phyloP scores from a whole-genome alignment of 2,888 invertebrate species.

The Eupsilia transversa region DNA sequence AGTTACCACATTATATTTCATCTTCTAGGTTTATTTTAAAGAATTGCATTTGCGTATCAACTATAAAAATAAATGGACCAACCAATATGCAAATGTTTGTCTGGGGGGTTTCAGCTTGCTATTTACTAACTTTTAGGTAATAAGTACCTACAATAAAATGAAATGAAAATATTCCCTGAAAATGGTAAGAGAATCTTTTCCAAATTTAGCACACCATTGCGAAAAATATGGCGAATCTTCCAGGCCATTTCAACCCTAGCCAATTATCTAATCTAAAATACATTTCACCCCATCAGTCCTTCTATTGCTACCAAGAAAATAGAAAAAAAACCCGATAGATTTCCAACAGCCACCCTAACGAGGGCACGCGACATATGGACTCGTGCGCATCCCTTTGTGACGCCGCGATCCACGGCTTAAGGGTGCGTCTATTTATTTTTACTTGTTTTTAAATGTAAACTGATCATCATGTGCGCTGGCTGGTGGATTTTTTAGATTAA shows the following conservation, averaged over 20 bases:
- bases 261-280: conserved; percentile 18
- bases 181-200: no score
- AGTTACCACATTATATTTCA: background rate
- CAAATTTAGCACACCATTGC: no score
- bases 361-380: conserved; percentile 82
- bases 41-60: no score
- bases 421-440: conserved; percentile 68
- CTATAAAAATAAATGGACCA: background rate
- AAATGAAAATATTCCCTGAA: background rate
- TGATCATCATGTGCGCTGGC: conserved; percentile 14
- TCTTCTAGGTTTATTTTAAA: no score
- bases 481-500: background rate
- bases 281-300: conserved; percentile 21
- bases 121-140: no score
- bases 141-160: no score
- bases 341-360: conserved; percentile 59
- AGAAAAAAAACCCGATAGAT: conserved; percentile 39
- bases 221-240: background rate
- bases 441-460: conserved; percentile 50
- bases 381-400: conserved; percentile 82
- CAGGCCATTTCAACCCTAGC: background rate
- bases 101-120: background rate
- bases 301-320: conserved; percentile 45
- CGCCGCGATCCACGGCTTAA: conserved; percentile 59
- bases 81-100: background rate